Conservation (phyloP, 2,113 vertebrate species). For the Oryzias woworae region DNA sequence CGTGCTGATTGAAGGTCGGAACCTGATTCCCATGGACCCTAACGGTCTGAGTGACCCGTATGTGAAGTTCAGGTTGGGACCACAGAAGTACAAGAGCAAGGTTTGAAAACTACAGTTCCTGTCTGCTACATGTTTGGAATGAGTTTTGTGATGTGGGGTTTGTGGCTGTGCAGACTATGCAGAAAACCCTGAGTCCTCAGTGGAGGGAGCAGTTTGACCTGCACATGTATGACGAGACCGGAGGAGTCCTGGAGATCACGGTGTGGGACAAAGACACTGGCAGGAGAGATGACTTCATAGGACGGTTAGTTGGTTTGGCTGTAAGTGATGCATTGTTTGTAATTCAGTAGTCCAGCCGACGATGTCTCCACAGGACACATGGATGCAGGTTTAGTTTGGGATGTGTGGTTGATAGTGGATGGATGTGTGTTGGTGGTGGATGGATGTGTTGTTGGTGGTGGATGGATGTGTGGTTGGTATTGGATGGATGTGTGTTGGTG, state of each 20-base stretch:
- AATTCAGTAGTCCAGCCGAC: no score
- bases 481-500: no score
- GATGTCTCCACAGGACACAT: no score
- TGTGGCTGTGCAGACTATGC: constrained; percentile 78
- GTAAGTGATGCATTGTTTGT: not conserved
- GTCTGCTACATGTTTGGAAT: not conserved
- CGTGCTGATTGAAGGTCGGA: constrained; percentile 86
- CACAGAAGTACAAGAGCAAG: constrained; percentile 96
- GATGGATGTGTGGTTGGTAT: no score
- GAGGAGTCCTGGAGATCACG: constrained; percentile 87
- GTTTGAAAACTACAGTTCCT: constrained; percentile 23
- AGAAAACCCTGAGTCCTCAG: constrained; percentile 92
- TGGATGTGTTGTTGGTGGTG: no score
- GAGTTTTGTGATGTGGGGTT: not conserved
- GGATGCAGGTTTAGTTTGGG: no score
- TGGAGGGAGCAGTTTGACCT: constrained; percentile 97
- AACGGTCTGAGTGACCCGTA: constrained; percentile 94
- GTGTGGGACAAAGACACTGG: constrained; percentile 94
- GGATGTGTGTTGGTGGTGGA: no score
- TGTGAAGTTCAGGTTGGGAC: constrained; percentile 89
- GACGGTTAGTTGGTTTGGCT: constrained; percentile 79
- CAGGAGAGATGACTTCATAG: constrained; percentile 94
- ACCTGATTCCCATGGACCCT: constrained; percentile 88
- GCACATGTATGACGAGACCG: constrained; percentile 88
- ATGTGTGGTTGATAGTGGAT: no score